Conservation (phyloP, 2,797 vertebrate species). For the Syngnathus acus region DNA sequence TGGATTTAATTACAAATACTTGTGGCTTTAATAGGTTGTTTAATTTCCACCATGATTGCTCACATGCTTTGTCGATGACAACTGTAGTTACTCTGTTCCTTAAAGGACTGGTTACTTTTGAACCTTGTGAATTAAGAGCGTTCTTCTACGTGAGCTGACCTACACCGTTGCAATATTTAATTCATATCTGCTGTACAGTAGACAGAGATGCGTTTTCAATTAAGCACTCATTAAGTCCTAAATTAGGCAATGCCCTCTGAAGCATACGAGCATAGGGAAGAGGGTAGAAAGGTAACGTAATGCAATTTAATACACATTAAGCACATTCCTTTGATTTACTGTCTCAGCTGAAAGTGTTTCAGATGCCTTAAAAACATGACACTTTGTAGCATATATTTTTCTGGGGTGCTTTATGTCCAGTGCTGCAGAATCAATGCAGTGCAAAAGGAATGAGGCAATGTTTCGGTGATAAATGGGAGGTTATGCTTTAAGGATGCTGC, state of each 20-base stretch:
- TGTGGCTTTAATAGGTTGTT: conserved; percentile 1
- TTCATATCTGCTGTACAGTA: conserved; percentile 61
- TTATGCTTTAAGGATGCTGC: conserved; percentile 16
- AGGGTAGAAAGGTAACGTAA: conserved; percentile 38
- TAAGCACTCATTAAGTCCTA: conserved; percentile 64
- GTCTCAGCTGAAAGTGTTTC: background rate
- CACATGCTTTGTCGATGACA: background rate
- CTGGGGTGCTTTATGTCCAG: background rate
- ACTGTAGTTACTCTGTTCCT: conserved; percentile 3
- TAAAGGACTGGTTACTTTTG: conserved; percentile 16
- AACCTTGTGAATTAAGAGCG: conserved; percentile 23
- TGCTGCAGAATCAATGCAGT: conserved; percentile 4
- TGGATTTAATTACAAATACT: conserved; percentile 17
- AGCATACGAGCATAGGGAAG: conserved; percentile 57
- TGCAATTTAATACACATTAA: conserved; percentile 26
- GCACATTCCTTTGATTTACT: background rate
- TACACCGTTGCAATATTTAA: conserved; percentile 60
- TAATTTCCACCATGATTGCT: background rate
- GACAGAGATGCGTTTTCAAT: conserved; percentile 63
- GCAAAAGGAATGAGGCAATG: conserved; percentile 2
- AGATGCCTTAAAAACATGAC: background rate
- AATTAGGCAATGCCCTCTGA: conserved; percentile 64
- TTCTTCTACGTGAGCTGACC: conserved; percentile 38
- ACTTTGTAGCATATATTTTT: background rate
- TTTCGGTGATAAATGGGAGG: conserved; percentile 12